Conservation (phyloP, 2,888 invertebrate species). For the Hololepta plana region DNA sequence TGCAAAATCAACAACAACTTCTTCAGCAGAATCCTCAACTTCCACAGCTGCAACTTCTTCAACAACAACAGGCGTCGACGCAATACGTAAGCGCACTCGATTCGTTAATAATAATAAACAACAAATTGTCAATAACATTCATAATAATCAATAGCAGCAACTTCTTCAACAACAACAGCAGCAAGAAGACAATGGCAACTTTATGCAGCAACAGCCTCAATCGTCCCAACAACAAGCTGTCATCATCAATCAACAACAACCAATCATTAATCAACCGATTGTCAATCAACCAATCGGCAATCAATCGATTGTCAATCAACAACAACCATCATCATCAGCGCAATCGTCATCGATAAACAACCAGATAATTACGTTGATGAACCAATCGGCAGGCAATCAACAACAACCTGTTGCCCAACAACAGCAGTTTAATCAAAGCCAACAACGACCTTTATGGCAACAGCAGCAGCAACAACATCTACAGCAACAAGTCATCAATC, state of each 20-base stretch:
- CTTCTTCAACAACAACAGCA: conserved; percentile 7
- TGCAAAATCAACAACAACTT: conserved; percentile 13
- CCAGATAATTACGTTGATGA: too few species aligned
- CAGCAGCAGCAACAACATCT: conserved; percentile 26
- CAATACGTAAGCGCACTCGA: conserved; percentile 10
- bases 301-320: conserved; percentile 5
- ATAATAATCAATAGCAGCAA: conserved; percentile 5
- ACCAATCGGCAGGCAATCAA: conserved; percentile 6
- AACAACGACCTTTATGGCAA: conserved; percentile 13
- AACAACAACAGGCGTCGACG: conserved; percentile 7
- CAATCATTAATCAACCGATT: too few species aligned
- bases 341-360: not conserved
- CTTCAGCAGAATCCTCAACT: conserved; percentile 6
- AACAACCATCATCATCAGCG: not conserved
- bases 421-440: conserved; percentile 15
- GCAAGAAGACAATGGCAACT: not conserved
- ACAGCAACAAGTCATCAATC: conserved; percentile 31
- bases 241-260: too few species aligned
- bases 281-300: too few species aligned
- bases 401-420: conserved; percentile 15
- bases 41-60: conserved; percentile 5
- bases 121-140: too few species aligned
- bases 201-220: too few species aligned
- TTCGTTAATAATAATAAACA: too few species aligned
- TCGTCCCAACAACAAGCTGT: too few species aligned